Percentiles rank a stretch among this genome's conserved stretches.
phyloP scores from a whole-genome alignment of 2,113 vertebrate species.

The Leuciscus idus region DNA sequence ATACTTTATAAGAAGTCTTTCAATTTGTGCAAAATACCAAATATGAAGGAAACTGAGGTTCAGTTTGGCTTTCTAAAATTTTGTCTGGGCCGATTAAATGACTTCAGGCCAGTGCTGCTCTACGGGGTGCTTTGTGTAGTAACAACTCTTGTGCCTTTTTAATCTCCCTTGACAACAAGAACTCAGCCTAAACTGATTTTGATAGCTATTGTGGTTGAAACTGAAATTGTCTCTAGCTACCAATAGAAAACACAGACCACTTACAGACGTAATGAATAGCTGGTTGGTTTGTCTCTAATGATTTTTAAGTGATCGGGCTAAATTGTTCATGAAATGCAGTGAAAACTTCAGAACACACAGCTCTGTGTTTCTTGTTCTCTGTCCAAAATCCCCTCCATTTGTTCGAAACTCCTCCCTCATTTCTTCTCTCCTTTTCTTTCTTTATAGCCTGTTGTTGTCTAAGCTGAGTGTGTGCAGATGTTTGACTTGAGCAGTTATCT shows the following conservation, averaged over 20 bases:
- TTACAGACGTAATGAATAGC: background rate
- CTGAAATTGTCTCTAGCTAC: slow-evolving; percentile 9
- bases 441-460: slow-evolving; percentile 20
- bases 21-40: too few species aligned
- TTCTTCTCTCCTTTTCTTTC: slow-evolving; percentile 13
- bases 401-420: slow-evolving; percentile 4
- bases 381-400: slow-evolving; percentile 30
- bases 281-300: background rate
- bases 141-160: background rate
- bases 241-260: background rate
- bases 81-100: background rate
- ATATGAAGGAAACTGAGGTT: background rate
- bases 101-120: background rate
- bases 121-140: background rate
- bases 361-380: background rate
- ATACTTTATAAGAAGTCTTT: background rate
- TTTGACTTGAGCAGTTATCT: slow-evolving; percentile 67
- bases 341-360: background rate
- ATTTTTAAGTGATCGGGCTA: background rate
- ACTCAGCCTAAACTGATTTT: background rate
- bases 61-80: background rate
- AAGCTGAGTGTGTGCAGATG: slow-evolving; percentile 69
- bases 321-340: background rate
- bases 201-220: background rate
- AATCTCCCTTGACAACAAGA: slow-evolving; percentile 9